Base-by-base conservation (phyloP, 1,140 invertebrate species). In the Drosophila neocordata region DNA sequence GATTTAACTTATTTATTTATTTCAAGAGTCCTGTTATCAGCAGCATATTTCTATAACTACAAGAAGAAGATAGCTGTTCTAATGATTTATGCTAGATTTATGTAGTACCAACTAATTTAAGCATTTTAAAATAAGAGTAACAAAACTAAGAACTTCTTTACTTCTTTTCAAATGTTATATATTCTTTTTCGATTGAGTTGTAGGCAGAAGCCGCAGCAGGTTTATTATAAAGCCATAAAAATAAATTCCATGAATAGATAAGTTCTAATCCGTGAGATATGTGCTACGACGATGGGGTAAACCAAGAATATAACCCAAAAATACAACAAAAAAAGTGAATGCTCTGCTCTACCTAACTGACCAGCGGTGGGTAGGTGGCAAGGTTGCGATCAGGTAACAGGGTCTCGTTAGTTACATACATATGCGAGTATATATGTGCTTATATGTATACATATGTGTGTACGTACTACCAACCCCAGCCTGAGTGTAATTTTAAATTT, bases 401-500 rank as follows among this genome's bases (percentile, higher is more conserved):
- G 41, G 41, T 48, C 41, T 48, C 41, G 41, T 48, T 48, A 48
- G 41, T 20, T 74, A 71, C 41, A 15, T 61, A 38, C 7, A 44
- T 1, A 18, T 48, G 20, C 15, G n/a, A 7, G 6, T 31, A 31
- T 31, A 6, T 31, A 31, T 31, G 1, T 31, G 27, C 6, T 6
- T 31, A 7, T 6, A 31, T 31, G 27, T 31, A 31, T 6, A 18
- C 3, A 18, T 18, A 18, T 44, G 7, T 9, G 22, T 2, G 2
- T 48, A 2, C 9, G 9, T 48, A 20, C 18, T 81, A 80, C 44
- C 56, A 57, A 60, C 20, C 53, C 65, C 63, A 34, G 79, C 67
- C 64, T 69, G 74, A 82, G 82, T 51, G 77, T 77, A 53, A 53
- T 60, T 79, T 77, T 56, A 64, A 63, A 64, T 38, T 48, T 56